phyloP scores from a whole-genome alignment of 2,113 vertebrate genomes.

The Vulpes vulpes region DNA sequence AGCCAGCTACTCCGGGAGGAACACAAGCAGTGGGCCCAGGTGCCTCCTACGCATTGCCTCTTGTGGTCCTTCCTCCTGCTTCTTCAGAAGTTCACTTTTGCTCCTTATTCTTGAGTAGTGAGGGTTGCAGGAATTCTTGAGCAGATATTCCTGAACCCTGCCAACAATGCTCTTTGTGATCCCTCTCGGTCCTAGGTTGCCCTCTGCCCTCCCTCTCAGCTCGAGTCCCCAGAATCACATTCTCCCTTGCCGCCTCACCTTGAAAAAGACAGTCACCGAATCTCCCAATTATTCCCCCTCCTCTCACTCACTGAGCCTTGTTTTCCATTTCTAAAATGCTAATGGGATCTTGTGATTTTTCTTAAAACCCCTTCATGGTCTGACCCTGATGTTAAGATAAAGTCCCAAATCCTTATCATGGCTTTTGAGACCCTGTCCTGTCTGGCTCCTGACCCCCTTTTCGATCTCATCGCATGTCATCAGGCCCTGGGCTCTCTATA shows the following conservation, averaged over 20 bases:
- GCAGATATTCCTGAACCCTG: neutral
- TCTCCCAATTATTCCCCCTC: neutral
- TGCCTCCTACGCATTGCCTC: neutral
- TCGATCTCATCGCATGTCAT: neutral
- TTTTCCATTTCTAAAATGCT: conserved; percentile 4
- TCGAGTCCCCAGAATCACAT: neutral
- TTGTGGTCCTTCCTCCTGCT: neutral
- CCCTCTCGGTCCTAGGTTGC: neutral
- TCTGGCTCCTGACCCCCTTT: neutral
- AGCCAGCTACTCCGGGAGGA: neutral
- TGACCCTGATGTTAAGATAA: neutral
- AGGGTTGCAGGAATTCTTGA: neutral
- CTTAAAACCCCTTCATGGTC: neutral
- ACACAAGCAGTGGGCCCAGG: neutral
- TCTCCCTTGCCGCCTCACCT: neutral
- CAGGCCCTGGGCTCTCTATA: neutral
- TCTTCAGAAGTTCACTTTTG: neutral
- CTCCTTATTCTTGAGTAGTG: neutral
- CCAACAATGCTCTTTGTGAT: neutral
- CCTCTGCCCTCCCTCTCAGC: neutral
- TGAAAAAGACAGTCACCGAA: neutral
- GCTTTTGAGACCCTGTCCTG: neutral
- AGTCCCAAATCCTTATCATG: neutral
- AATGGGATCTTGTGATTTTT: neutral
- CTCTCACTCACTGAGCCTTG: neutral